Evolutionary conservation across 2,113 vertebrate genomes (phyloP).

Genomic region (Anser cygnoides): DNA sequence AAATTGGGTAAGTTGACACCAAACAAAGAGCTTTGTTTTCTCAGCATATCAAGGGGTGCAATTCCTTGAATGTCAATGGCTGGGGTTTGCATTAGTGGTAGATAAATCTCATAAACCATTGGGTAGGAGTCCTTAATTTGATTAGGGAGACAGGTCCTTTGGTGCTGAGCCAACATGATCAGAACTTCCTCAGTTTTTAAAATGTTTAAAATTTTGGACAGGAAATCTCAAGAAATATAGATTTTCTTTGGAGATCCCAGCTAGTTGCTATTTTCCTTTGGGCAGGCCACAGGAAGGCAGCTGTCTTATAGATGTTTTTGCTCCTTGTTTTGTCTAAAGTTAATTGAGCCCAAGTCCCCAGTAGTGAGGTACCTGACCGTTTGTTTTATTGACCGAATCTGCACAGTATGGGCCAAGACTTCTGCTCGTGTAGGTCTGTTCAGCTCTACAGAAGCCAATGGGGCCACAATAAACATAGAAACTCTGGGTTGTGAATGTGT

Average conservation of each 20-base stretch:
- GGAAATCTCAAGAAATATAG: background rate
- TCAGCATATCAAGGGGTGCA: accelerated
- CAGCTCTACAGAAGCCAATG: background rate
- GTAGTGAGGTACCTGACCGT: background rate
- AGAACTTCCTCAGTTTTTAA: background rate
- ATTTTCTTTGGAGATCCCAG: background rate
- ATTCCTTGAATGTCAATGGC: background rate
- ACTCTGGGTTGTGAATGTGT: conserved; percentile 12
- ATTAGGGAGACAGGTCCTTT: background rate
- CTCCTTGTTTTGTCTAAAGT: background rate
- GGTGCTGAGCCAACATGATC: background rate
- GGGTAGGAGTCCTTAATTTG: background rate
- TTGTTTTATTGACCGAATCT: conserved; percentile 18
- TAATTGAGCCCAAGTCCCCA: background rate
- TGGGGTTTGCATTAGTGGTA: background rate
- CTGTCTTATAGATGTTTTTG: background rate
- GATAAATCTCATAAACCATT: background rate
- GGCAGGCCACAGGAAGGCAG: background rate
- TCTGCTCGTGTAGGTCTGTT: background rate
- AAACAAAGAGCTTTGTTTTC: background rate
- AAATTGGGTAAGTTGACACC: background rate
- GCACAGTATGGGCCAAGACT: background rate
- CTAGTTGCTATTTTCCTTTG: background rate
- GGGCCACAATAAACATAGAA: background rate
- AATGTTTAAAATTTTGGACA: background rate